phyloP scores from a whole-genome alignment of 1,140 invertebrate species.

The Trypoxylus dichotomus region DNA sequence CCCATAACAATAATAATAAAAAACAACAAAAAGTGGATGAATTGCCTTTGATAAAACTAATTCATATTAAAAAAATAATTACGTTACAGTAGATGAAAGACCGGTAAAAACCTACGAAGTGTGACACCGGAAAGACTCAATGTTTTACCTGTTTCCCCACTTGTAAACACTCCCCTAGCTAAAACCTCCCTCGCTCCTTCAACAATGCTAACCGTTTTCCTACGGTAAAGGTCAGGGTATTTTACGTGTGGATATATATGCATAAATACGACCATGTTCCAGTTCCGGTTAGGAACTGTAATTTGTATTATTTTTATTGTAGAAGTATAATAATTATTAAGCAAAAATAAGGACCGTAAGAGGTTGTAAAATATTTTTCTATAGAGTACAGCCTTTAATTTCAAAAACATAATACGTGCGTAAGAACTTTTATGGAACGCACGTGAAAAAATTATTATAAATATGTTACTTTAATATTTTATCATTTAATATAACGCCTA shows the following conservation, averaged over 20 bases:
- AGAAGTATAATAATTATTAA: no score
- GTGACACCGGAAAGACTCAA: constrained; percentile 6
- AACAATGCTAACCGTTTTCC: constrained; percentile 10
- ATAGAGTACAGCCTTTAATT: not conserved
- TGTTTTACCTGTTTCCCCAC: constrained; percentile 17
- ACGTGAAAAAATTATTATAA: not conserved
- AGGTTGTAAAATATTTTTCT: not conserved
- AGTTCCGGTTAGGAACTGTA: not conserved
- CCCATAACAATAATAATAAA: not conserved
- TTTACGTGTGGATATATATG: not conserved
- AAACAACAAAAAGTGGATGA: not conserved
- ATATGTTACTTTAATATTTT: no score
- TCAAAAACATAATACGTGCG: not conserved
- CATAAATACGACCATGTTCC: not conserved
- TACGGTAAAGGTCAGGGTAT: constrained; percentile 3
- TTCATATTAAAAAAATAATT: not conserved
- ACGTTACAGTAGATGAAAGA: not conserved
- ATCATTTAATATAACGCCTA: no score
- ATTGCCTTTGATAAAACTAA: not conserved
- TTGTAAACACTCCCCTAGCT: constrained; percentile 7
- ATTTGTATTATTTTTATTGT: not conserved
- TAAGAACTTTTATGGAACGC: not conserved
- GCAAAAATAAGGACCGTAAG: not conserved
- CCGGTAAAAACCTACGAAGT: not conserved
- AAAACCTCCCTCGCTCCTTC: not conserved